These are phyloP conservation scores for Ranitomeya variabilis DNA, from an alignment of 2,113 vertebrate genomes.

Conservation along the genomic window DNA sequence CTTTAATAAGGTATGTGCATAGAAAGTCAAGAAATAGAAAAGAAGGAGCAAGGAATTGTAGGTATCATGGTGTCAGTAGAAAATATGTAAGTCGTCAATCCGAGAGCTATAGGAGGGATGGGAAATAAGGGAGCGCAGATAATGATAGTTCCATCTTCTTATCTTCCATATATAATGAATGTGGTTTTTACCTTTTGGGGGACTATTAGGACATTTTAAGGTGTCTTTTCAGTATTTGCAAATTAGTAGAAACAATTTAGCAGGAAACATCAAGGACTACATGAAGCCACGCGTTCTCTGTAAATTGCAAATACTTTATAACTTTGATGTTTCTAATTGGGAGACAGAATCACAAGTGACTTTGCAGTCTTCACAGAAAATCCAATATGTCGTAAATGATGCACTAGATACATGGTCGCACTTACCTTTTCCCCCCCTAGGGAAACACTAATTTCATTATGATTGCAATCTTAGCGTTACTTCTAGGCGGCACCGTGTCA, in stretches of 20 bases:
- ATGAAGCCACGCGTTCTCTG: not conserved
- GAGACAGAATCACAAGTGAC: not conserved
- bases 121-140: not conserved
- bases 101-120: not conserved
- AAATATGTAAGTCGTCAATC: not conserved
- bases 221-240: not conserved
- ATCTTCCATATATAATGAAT: not conserved
- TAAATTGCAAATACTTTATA: not conserved
- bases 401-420: not conserved
- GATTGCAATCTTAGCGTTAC: not conserved
- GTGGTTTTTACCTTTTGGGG: not conserved
- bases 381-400: not conserved
- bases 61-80: not conserved
- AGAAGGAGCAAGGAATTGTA: not conserved
- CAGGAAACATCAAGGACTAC: not conserved
- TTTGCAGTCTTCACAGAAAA: not conserved
- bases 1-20: not conserved
- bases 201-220: not conserved
- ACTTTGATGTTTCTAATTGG: too few relatives aligned
- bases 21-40: not conserved
- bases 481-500: not conserved
- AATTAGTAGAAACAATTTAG: not conserved
- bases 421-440: not conserved
- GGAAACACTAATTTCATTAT: not conserved
- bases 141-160: too few relatives aligned